These are phyloP conservation scores for Protobothrops mucrosquamatus DNA, from an alignment of 2,113 vertebrate species.

Conservation along the genomic window DNA sequence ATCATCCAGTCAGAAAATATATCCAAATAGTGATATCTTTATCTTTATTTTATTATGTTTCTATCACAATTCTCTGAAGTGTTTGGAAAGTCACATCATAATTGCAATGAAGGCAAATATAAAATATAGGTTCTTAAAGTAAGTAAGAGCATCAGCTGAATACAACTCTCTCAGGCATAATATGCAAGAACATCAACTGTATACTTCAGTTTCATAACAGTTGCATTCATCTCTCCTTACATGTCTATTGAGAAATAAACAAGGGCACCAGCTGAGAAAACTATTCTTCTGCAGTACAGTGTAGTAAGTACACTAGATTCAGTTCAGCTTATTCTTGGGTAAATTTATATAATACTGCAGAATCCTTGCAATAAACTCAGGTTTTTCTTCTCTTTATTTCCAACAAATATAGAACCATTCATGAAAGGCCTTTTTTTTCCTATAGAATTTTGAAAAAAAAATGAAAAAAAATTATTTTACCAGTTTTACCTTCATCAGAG, in stretches of 20 bases:
- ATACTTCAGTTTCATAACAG: neutral
- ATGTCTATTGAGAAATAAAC: neutral
- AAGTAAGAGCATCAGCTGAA: neutral
- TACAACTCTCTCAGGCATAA: neutral
- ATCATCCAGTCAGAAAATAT: neutral
- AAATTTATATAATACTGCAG: neutral
- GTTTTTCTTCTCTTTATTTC: neutral
- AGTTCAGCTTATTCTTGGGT: neutral
- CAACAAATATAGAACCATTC: neutral
- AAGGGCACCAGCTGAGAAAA: neutral
- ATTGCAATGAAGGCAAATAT: neutral
- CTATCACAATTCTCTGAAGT: neutral
- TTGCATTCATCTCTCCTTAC: neutral
- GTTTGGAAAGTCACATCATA: neutral
- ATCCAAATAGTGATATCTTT: neutral
- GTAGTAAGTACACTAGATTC: neutral
- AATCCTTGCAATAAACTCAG: neutral
- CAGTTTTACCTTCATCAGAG: neutral
- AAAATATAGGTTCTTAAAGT: neutral
- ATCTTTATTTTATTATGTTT: neutral
- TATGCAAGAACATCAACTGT: neutral
- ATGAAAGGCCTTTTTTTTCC: neutral
- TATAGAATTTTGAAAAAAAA: neutral
- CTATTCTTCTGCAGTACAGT: neutral
- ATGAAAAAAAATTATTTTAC: neutral